Evolutionary conservation across 2,113 vertebrate genomes (phyloP).

Genomic region (Carassius gibelio): DNA sequence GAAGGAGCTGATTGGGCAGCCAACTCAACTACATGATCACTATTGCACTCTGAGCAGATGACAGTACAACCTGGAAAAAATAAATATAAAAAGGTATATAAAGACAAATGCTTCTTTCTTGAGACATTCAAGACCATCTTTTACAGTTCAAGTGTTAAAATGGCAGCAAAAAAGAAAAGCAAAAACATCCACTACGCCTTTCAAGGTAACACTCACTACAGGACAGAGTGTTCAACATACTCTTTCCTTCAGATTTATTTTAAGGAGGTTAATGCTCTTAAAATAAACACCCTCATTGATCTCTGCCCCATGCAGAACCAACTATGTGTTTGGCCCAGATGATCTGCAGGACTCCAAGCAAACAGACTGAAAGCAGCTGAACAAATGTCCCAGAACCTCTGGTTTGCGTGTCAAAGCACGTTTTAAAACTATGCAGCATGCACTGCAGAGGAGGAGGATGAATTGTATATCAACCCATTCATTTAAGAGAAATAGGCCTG

Average conservation of each 20-base stretch:
- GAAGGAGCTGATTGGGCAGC: constrained; percentile 59
- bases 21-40: constrained; percentile 88
- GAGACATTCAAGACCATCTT: neutral
- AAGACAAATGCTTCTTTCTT: neutral
- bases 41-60: constrained; percentile 85
- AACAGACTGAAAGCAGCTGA: constrained; percentile 48
- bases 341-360: constrained; percentile 37
- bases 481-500: neutral
- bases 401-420: neutral
- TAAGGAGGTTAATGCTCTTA: neutral
- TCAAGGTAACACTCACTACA: constrained; percentile 7
- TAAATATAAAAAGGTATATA: neutral
- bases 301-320: constrained; percentile 23
- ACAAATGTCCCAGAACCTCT: constrained; percentile 34
- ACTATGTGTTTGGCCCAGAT: constrained; percentile 15
- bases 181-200: neutral
- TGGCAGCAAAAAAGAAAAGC: neutral
- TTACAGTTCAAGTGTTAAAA: neutral
- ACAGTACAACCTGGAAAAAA: constrained; percentile 56
- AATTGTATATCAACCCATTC: neutral
- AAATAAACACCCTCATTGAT: constrained; percentile 22
- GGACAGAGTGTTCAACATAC: neutral
- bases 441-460: neutral
- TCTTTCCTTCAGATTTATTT: constrained; percentile 48
- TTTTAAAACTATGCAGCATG: neutral